Evolutionary conservation across 2,888 invertebrate genomes (phyloP).

Genomic region (Dasysyrphus tricinctus): DNA sequence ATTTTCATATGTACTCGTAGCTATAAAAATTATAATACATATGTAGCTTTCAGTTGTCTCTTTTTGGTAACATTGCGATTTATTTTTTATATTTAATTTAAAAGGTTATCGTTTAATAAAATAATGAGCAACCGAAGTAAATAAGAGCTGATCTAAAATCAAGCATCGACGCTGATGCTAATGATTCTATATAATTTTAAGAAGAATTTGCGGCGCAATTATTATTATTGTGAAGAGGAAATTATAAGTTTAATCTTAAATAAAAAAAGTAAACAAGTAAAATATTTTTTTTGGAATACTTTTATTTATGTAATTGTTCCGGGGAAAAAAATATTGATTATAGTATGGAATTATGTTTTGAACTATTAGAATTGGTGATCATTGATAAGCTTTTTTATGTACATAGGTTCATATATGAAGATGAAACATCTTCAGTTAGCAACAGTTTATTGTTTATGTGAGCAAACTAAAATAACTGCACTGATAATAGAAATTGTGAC

Average conservation of each 20-base stretch:
- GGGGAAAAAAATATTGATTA: too few species aligned
- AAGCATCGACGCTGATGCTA: background rate
- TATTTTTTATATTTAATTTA: background rate
- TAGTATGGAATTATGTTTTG: background rate
- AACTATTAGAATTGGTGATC: too few species aligned
- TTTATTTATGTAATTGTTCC: too few species aligned
- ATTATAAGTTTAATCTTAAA: background rate
- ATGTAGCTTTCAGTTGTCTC: background rate
- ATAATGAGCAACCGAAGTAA: background rate
- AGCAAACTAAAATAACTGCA: too few species aligned
- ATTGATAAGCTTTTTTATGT: too few species aligned
- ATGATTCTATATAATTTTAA: background rate
- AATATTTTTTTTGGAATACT: too few species aligned
- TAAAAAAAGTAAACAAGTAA: background rate
- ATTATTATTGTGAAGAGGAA: background rate
- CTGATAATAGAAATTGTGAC: too few species aligned
- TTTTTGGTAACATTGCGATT: background rate
- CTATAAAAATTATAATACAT: background rate
- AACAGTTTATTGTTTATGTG: too few species aligned
- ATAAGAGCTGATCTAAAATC: background rate
- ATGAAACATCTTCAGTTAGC: too few species aligned
- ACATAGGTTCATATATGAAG: too few species aligned
- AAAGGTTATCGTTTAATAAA: constrained; percentile 24
- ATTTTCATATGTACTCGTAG: background rate
- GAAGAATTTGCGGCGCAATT: background rate